phyloP scores from a whole-genome alignment of 2,113 vertebrate species.

The Protobothrops mucrosquamatus region DNA sequence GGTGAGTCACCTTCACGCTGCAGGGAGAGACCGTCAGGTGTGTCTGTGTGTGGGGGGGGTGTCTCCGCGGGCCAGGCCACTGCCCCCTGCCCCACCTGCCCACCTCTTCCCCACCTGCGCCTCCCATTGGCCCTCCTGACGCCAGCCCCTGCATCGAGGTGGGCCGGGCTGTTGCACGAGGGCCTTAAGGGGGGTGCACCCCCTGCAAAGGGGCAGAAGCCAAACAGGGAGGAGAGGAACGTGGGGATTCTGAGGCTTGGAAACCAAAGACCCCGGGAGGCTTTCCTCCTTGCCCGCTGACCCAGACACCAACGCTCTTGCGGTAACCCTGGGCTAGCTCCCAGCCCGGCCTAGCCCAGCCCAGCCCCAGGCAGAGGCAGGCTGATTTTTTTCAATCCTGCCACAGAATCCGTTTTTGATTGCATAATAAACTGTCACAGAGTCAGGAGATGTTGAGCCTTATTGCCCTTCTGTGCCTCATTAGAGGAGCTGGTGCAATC shows the following conservation, averaged over 20 bases:
- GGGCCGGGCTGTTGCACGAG: background rate
- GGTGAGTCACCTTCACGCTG: slow-evolving; percentile 67
- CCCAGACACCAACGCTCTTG: background rate
- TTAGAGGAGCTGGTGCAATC: background rate
- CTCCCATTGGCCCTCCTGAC: background rate
- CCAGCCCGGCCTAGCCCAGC: background rate
- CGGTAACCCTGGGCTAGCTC: background rate
- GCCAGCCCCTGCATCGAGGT: background rate
- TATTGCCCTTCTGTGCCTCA: background rate
- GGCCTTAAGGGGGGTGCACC: background rate
- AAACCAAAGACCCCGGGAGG: background rate
- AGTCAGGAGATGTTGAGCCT: background rate
- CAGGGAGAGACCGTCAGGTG: background rate
- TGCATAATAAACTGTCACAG: background rate
- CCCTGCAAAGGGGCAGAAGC: background rate
- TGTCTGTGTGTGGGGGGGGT: background rate
- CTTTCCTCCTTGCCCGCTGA: background rate
- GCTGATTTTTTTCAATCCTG: background rate
- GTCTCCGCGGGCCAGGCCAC: no score
- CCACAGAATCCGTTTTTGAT: background rate
- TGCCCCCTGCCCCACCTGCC: no score
- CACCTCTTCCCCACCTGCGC: background rate
- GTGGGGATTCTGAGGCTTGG: background rate
- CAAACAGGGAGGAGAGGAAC: background rate
- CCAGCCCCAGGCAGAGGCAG: background rate